Conservation (phyloP, 2,888 invertebrate species). For the Blomia tropicalis region DNA sequence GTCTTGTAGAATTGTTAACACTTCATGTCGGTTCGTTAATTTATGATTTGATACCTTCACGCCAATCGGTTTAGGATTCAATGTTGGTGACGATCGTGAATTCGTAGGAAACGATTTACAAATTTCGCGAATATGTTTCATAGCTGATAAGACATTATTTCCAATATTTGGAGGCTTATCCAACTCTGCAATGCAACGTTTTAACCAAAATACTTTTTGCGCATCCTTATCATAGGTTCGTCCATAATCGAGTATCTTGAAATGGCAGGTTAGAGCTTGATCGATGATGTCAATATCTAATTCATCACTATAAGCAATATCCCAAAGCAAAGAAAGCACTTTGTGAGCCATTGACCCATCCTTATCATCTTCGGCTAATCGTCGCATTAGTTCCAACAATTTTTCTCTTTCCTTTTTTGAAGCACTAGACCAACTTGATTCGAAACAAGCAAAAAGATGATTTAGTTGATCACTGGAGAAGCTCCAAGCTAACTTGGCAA, state of each 20-base stretch:
- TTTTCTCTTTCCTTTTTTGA: constrained; percentile 90
- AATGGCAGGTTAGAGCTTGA: constrained; percentile 81
- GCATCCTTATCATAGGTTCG: constrained; percentile 91
- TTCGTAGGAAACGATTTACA: background rate
- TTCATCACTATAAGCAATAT: constrained; percentile 84
- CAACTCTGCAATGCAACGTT: constrained; percentile 87
- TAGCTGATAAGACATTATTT: constrained; percentile 75
- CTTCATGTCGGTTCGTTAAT: constrained; percentile 45
- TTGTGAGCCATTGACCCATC: constrained; percentile 98
- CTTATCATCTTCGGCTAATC: constrained; percentile 92
- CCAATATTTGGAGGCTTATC: constrained; percentile 54
- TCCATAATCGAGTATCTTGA: constrained; percentile 92
- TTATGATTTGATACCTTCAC: background rate
- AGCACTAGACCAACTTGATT: constrained; percentile 76
- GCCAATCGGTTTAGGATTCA: no score
- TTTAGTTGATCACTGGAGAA: constrained; percentile 92
- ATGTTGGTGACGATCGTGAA: background rate
- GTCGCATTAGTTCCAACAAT: constrained; percentile 75
- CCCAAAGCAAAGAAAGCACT: constrained; percentile 84
- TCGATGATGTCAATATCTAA: constrained; percentile 94
- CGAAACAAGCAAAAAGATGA: constrained; percentile 86
- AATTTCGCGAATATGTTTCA: constrained; percentile 87
- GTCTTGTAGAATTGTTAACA: constrained; percentile 74
- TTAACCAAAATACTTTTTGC: constrained; percentile 85
- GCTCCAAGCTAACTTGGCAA: constrained; percentile 94